Conservation (phyloP, 1,140 invertebrate genomes). For the Latrodectus geometricus region DNA sequence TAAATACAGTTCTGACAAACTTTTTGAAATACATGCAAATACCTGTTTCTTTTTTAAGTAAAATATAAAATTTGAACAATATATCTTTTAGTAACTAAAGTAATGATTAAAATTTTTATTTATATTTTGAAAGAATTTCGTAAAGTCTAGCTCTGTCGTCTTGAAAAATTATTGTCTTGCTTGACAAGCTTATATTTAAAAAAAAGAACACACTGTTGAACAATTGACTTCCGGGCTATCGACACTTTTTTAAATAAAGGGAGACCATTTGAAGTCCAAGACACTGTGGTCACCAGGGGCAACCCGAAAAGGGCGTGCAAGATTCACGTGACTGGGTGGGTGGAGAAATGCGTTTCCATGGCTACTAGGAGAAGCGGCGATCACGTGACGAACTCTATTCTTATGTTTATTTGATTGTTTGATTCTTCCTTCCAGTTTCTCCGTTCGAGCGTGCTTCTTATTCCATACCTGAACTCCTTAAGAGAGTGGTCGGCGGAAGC, state of each 20-base stretch:
- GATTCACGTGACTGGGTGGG: constrained; percentile 46
- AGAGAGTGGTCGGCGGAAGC: background rate
- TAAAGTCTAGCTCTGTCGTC: no score
- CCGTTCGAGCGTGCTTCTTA: constrained; percentile 27
- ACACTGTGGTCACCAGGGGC: constrained; percentile 47
- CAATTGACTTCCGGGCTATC: constrained; percentile 39
- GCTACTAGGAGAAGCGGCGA: constrained; percentile 40
- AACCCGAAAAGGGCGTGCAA: constrained; percentile 55
- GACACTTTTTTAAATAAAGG: constrained; percentile 46
- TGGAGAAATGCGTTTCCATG: constrained; percentile 52
- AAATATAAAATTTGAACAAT: no score
- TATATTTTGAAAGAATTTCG: no score
- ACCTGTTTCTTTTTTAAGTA: no score
- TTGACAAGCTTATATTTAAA: background rate
- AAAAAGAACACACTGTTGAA: background rate
- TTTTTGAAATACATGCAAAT: no score
- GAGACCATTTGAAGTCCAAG: constrained; percentile 21
- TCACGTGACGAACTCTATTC: constrained; percentile 46
- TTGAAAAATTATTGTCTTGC: no score
- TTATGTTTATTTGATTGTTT: constrained; percentile 6
- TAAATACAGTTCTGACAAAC: no score
- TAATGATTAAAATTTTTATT: no score
- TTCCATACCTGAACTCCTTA: constrained; percentile 27
- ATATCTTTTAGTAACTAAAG: no score
- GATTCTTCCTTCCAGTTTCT: constrained; percentile 16